Evolutionary conservation across 2,888 invertebrate species (phyloP), one percentile per base, ranked within the genome.

Genomic region (Meghimatium bilineatum): DNA sequence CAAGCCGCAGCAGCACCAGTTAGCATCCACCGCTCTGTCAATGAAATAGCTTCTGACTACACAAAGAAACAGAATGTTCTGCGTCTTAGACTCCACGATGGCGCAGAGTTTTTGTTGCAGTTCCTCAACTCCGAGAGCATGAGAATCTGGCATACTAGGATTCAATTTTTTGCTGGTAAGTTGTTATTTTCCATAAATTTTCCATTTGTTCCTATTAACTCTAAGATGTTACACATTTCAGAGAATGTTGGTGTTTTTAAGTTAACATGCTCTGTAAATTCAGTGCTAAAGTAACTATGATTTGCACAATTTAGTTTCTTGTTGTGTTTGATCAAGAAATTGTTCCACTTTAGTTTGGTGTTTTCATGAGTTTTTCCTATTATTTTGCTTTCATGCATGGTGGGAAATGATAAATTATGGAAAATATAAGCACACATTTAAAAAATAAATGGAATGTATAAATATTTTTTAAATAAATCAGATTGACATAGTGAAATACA

Each of bases 61-160:
- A 97, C 97, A 26, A 99, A 99, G 94, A 96, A 97, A 92, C 96
- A 97, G 91, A 84, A 88, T 66, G 98, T 98, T 56, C 85, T 93
- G 32, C 96, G 98, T 72, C 94, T 99, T 84, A 95, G 95, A 79
- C 95, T 97, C 88, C 96, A 96, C 0, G 99, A 99, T 93, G 97
- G 97, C 1, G 97, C 98, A 0, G 98, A 98, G 94, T 99, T 96
- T 94, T 95, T 99, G 87, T 97, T 99, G 94, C 95, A 97, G 72
- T 96, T 97, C 77, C 94, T 95, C 14, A 95, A 95, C 72, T 95
- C 96, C 81, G 95, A 95, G 1, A 96, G 96, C 83, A 96, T 97
- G 96, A 95, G 95, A 90, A 97, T 97, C 85, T 98, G 98, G 98
- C 96, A 97, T 29, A 96, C 96, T 92, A 98, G 98, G 94, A 96